Evolutionary conservation across 2,113 vertebrate species (phyloP).

Genomic region (Pseudopipra pipra): DNA sequence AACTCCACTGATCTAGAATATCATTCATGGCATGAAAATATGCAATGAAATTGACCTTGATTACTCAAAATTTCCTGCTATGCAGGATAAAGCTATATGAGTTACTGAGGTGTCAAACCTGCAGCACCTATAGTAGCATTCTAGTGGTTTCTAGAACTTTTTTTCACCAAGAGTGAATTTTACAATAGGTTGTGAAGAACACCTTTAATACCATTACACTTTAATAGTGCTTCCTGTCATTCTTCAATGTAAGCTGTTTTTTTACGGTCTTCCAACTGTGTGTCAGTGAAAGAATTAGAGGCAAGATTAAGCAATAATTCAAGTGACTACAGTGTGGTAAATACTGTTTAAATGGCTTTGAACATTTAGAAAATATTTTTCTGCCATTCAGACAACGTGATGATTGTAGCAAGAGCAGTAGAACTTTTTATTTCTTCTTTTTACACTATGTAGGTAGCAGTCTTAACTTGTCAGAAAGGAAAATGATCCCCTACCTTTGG

Average conservation of each 20-base stretch:
- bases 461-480: background rate
- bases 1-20: background rate
- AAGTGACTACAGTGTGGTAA: background rate
- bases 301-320: background rate
- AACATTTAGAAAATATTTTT: background rate
- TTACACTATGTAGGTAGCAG: background rate
- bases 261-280: background rate
- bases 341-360: background rate
- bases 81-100: background rate
- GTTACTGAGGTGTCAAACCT: background rate
- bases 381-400: background rate
- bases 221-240: background rate
- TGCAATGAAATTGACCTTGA: background rate
- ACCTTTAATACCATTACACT: background rate
- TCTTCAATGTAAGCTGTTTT: background rate
- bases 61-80: background rate
- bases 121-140: background rate
- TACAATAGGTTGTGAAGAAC: background rate
- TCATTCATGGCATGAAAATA: background rate
- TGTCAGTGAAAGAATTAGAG: background rate
- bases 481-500: background rate
- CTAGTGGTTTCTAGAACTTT: background rate
- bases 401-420: background rate
- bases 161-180: background rate
- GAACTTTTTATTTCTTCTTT: background rate